Evolutionary conservation across 2,113 vertebrate genomes (phyloP), one percentile per base, ranked within the genome.

Genomic region (Solenodon paradoxus): DNA sequence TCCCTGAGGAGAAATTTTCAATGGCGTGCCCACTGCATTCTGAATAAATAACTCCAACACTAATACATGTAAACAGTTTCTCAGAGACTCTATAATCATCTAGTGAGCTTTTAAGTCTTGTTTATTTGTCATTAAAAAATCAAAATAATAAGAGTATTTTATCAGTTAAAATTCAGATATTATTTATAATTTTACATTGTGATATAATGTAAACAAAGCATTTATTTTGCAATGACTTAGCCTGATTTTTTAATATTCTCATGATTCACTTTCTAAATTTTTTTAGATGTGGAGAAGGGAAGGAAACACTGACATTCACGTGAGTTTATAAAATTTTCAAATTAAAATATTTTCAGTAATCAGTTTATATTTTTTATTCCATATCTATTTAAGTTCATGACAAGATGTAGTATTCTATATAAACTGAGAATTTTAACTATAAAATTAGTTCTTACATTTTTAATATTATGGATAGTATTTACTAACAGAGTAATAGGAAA

Each of bases 301-400:
- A 0, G 3, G 17, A 69, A 83, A 4, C 11, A 61, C 13, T 75
- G 7, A 94, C 77, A 72, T 90, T 53, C 42, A 59, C 32, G 72
- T 2, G 32, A 3, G 45, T 47, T 79, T 90, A 17, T 88, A 2
- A 84, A 16, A 38, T 68, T 72, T 96, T 95, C 38, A 87, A 78
- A 66, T 66, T 88, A 94, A 92, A 95, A 74, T 92, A 95, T 84
- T 92, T 74, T 30, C 26, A 77, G 16, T 61, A 89, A 78, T 49
- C 89, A 68, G 90, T 96, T 94, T 87, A 64, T 85, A 16, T 40
- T 87, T n/a, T 74, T 90, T 79, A 53, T 26, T 80, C 3, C 7
- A 85, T 2, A 72, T 92, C 10, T 68, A 40, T 74, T 88, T 63
- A 81, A 88, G 11, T 71, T 53, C 19, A 77, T 63, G 28, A 19